A percentile compares a stretch with the other conserved stretches of the same genome.
Conservation (phyloP, 2,888 invertebrate genomes). For the Tinea trinotella region DNA sequence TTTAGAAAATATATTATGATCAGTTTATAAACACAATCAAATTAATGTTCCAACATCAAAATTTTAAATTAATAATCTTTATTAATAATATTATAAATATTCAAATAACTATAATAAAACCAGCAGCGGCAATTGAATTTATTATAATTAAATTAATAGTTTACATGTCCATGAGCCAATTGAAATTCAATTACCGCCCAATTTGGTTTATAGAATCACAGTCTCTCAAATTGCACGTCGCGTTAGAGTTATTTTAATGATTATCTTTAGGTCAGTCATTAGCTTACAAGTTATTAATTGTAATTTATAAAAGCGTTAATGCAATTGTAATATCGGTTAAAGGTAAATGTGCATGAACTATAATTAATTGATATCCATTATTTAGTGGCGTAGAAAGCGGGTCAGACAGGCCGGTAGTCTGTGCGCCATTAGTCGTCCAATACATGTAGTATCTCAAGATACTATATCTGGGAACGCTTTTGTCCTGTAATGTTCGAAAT, state of each 20-base stretch:
- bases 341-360: conserved; percentile 15
- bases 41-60: no score
- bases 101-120: no score
- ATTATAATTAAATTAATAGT: neutral
- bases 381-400: conserved; percentile 50
- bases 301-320: conserved; percentile 26
- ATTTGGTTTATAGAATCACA: neutral
- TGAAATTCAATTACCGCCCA: neutral
- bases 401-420: conserved; percentile 39
- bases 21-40: no score
- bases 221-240: conserved; percentile 2
- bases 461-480: conserved; percentile 11
- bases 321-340: conserved; percentile 29
- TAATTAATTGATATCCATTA: conserved; percentile 57
- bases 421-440: conserved; percentile 6
- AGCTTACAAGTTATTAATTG: conserved; percentile 15
- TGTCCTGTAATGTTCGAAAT: conserved; percentile 10
- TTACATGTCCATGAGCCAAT: neutral
- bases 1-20: no score
- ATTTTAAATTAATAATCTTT: no score
- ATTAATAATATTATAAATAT: no score
- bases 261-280: neutral
- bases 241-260: neutral
- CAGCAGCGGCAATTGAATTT: neutral
- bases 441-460: neutral